Base-by-base conservation (phyloP, 2,888 invertebrate genomes). In the Clunio marinus region DNA sequence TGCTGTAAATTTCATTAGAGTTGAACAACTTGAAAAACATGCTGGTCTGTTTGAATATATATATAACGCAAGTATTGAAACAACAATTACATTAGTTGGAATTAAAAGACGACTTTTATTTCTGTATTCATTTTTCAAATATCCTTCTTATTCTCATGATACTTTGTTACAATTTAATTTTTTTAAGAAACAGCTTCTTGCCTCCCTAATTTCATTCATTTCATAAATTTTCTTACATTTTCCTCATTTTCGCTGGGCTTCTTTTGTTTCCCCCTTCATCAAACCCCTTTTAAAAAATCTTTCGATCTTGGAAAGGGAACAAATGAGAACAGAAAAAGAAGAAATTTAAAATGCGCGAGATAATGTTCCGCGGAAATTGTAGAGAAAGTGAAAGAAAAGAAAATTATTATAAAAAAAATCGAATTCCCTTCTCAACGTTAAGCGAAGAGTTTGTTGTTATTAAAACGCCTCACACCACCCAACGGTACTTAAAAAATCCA, bases 371-470 rank as follows among this genome's bases (percentile, higher is more conserved):
- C 10, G 41, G 41, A 5, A 41, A 41, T n/a, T 41, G 41, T n/a
- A 41, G 41, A 15, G 41, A 41, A 41, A 41, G 41, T 41, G 41
- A 41, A 41, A 41, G 41, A 41, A 41, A 41, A 41, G 41, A 41
- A 41, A 41, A 41, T 41, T 41, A 41, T 41, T n/a, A n/a, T n/a
- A n/a, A n/a, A 15, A 41, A 41, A 41, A 41, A 41, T 41, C 41
- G 41, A 41, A 41, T 41, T 41, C 15, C 15, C 41, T 10, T 15
- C 15, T 41, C 4, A 41, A 15, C 41, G n/a, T n/a, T n/a, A n/a
- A n/a, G n/a, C n/a, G n/a, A n/a, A 10, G 41, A 41, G 41, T 41
- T 41, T 41, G 41, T n/a, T n/a, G n/a, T 41, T 41, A 41, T 41
- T 41, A 41, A 41, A 41, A 41, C 41, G 41, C 41, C 41, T 41